phyloP scores from a whole-genome alignment of 2,888 invertebrate species.

The Agrochola circellaris region DNA sequence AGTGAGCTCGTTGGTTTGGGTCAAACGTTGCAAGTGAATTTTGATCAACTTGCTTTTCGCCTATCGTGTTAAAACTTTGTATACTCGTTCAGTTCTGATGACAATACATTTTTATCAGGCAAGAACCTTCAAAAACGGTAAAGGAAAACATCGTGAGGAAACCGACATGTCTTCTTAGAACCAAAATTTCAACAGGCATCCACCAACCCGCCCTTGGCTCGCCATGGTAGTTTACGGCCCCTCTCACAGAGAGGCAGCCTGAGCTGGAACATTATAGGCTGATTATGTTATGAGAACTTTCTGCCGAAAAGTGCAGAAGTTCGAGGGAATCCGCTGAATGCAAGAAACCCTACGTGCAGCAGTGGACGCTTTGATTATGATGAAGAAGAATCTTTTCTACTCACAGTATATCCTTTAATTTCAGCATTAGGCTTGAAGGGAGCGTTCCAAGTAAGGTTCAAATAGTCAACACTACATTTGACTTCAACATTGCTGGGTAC shows the following conservation, averaged over 20 bases:
- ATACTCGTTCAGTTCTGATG: neutral
- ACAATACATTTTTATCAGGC: neutral
- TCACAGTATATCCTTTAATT: slow-evolving; percentile 94
- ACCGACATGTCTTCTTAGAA: neutral
- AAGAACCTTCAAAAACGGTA: neutral
- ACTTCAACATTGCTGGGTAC: slow-evolving; percentile 93
- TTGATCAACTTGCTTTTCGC: neutral
- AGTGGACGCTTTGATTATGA: neutral
- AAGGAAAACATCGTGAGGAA: too few species aligned
- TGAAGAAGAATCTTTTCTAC: slow-evolving; percentile 60
- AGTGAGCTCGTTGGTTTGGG: neutral
- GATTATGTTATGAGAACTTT: neutral
- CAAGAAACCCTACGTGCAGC: neutral
- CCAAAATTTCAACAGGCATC: neutral
- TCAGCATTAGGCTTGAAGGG: slow-evolving; percentile 94
- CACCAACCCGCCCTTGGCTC: too few species aligned
- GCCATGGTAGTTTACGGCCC: neutral
- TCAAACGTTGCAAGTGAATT: neutral
- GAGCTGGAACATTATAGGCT: neutral
- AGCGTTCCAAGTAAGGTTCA: slow-evolving; percentile 93
- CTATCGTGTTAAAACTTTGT: neutral
- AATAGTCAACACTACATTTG: slow-evolving; percentile 90
- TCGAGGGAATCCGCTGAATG: neutral
- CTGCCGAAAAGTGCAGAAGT: neutral
- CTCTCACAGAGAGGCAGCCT: neutral